Evolutionary conservation across 2,888 invertebrate species (phyloP).

Genomic region (Pyrocoelia pectoralis): DNA sequence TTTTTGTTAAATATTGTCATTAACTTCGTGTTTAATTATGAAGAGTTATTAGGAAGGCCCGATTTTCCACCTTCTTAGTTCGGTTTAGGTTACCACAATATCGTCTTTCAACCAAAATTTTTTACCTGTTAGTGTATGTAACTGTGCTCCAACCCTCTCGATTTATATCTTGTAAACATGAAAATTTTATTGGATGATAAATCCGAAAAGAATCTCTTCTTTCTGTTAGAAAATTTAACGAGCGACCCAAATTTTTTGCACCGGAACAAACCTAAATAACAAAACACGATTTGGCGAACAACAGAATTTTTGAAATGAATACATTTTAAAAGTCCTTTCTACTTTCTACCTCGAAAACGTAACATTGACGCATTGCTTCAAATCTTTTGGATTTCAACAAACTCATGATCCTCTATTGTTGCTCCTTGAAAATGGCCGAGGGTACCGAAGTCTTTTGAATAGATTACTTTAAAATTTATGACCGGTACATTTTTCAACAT

Average conservation of each 20-base stretch:
- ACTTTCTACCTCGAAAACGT: constrained; percentile 43
- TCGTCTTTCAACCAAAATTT: background rate
- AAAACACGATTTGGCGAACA: constrained; percentile 43
- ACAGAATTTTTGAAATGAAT: background rate
- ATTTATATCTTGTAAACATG: background rate
- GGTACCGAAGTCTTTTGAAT: background rate
- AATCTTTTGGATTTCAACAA: constrained; percentile 51
- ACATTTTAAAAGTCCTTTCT: constrained; percentile 21
- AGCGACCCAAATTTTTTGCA: constrained; percentile 38
- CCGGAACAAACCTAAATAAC: constrained; percentile 54
- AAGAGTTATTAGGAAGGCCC: background rate
- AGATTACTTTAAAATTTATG: background rate
- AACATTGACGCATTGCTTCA: constrained; percentile 49
- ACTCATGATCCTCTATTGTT: constrained; percentile 51
- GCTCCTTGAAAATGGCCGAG: background rate
- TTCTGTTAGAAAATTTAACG: constrained; percentile 10
- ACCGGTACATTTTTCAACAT: background rate
- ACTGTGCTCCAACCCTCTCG: no score
- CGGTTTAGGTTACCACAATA: background rate
- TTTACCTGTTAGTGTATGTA: background rate
- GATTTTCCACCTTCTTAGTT: constrained; percentile 1
- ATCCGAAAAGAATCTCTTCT: background rate
- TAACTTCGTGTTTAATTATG: no score
- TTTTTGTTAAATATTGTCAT: background rate
- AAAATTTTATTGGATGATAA: background rate